Base-by-base conservation (phyloP, 1,140 invertebrate genomes). In the Drosophila yakuba region DNA sequence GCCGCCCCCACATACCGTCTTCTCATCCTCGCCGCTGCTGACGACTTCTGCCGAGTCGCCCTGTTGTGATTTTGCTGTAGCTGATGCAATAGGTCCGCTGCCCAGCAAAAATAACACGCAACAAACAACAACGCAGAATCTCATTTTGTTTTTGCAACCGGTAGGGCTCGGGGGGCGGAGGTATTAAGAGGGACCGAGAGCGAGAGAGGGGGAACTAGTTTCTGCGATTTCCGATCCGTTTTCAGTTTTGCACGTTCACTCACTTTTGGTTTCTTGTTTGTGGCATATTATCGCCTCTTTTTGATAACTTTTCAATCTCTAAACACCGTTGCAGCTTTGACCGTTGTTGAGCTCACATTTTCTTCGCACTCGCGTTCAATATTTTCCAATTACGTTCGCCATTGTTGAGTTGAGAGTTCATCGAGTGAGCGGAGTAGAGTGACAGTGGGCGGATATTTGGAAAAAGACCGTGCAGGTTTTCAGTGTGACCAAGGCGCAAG, bases 11-110 rank as follows among this genome's bases (percentile, higher is more conserved):
- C 78, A 63, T 47, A 89, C 80, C 71, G 78, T 50, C 43, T 83
- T 83, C 15, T 47, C 74, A 54, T 89, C 85, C 51, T 80, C 80
- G 20, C 32, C 72, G 28, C 73, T 89, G 62, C 80, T 89, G 3
- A 89, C 80, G 71, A 89, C 84, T 89, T 89, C 84, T 78, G 84
- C 84, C 25, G 84, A 89, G 84, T 89, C 84, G 74, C 52, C 74
- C 54, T 73, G 75, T 57, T 44, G 28, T 59, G 55, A 66, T 52
- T 59, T 63, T 32, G 45, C 59, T 41, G 62, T 48, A 64, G 91
- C 90, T 91, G 91, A 91, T 91, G 88, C 84, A 92, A 92, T 92
- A 62, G 51, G 48, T 66, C 76, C 56, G 76, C 74, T 78, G 32
- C 76, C 67, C 35, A 77, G 69, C 76, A 91, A 88, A 91, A 89